A percentile compares a stretch with the other conserved stretches of the same genome.
Conservation (phyloP, 2,888 invertebrate species). For the Tuberolachnus salignus region DNA sequence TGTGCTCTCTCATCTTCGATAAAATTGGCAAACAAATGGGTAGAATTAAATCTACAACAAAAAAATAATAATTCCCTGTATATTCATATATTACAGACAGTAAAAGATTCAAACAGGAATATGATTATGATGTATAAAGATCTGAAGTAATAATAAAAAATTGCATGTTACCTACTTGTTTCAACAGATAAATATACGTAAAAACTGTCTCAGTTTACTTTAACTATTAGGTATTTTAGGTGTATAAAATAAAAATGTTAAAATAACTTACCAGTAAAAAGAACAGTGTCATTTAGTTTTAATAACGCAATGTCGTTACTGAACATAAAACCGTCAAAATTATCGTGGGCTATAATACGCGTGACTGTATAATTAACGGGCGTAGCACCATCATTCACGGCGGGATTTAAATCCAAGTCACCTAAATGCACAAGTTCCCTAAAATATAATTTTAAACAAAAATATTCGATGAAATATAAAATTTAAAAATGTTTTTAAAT, state of each 20-base stretch:
- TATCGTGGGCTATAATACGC: conserved; percentile 70
- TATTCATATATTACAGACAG: no score
- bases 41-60: conserved; percentile 69
- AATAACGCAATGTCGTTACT: conserved; percentile 82
- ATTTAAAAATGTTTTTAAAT: no score
- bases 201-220: no score
- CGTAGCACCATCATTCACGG: conserved; percentile 70
- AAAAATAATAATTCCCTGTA: no score
- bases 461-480: background rate
- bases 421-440: conserved; percentile 77
- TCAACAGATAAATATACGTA: no score
- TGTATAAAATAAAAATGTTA: conserved; percentile 58
- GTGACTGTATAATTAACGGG: conserved; percentile 70
- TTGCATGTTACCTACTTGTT: no score
- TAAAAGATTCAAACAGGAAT: no score
- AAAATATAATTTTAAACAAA: conserved; percentile 59
- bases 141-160: no score
- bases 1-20: conserved; percentile 65
- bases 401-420: conserved; percentile 74
- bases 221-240: no score
- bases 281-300: conserved; percentile 67
- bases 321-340: conserved; percentile 69
- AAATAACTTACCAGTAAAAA: conserved; percentile 65
- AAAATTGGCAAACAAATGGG: conserved; percentile 78
- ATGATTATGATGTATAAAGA: no score